Evolutionary conservation across 2,888 invertebrate genomes (phyloP).

Genomic region (Tenodera sinensis): DNA sequence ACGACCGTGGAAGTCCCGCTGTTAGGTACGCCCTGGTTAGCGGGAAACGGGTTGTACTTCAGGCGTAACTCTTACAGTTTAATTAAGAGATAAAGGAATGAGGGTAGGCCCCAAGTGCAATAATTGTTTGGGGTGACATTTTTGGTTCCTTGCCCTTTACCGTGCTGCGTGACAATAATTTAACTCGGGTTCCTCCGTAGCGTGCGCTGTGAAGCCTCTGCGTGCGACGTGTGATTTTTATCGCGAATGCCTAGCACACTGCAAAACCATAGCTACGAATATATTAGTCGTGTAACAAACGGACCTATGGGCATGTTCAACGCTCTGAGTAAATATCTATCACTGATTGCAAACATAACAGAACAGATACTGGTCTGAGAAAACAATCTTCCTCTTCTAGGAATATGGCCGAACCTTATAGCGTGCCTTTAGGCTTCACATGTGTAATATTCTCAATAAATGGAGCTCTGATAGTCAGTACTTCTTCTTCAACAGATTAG

Average conservation of each 20-base stretch:
- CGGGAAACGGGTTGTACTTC: not conserved
- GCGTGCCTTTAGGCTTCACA: too few species aligned
- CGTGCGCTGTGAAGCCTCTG: not conserved
- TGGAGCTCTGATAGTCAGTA: too few species aligned
- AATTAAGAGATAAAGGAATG: not conserved
- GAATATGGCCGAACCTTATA: too few species aligned
- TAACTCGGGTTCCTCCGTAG: not conserved
- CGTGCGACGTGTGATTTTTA: not conserved
- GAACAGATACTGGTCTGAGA: too few species aligned
- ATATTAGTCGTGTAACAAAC: too few species aligned
- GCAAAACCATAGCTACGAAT: not conserved
- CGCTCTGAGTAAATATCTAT: too few species aligned
- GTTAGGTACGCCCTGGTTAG: not conserved
- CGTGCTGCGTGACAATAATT: not conserved
- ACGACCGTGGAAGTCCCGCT: not conserved
- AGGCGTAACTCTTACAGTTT: not conserved
- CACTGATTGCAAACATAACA: too few species aligned
- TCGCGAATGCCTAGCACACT: not conserved
- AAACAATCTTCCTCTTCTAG: too few species aligned
- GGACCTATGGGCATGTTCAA: too few species aligned
- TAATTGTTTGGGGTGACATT: not conserved
- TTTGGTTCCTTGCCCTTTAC: not conserved
- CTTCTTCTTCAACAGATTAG: too few species aligned
- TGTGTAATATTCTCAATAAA: too few species aligned
- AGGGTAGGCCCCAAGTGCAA: not conserved